A percentile compares a stretch with the other conserved stretches of the same genome.
Conservation (phyloP, 2,113 vertebrate genomes). For the Thermophis baileyi region DNA sequence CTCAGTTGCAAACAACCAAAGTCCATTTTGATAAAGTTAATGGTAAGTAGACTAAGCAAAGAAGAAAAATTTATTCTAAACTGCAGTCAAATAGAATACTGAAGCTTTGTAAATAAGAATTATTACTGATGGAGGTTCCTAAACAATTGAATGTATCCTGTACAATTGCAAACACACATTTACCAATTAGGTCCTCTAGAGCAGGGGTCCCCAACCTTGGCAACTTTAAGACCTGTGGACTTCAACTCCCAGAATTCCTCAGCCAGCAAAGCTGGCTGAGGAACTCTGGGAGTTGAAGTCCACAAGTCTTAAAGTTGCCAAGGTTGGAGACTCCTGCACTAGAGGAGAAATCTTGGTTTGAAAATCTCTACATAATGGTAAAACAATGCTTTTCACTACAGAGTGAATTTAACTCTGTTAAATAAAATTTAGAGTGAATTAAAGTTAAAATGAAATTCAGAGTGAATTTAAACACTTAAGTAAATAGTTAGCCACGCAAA, state of each 20-base stretch:
- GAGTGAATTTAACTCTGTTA: neutral
- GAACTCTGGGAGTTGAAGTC: too few species aligned
- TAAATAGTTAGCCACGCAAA: neutral
- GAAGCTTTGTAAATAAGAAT: neutral
- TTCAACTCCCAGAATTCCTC: too few species aligned
- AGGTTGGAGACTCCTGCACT: too few species aligned
- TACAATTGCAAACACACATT: neutral
- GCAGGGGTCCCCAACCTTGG: too few species aligned
- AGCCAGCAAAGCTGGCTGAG: too few species aligned
- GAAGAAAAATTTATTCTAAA: neutral
- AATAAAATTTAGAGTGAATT: too few species aligned
- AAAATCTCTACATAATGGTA: neutral
- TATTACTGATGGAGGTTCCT: too few species aligned
- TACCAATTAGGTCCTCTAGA: neutral
- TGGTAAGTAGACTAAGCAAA: neutral
- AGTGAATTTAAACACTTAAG: neutral
- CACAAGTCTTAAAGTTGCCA: too few species aligned
- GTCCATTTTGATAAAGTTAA: neutral
- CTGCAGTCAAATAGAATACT: neutral
- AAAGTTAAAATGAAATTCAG: neutral
- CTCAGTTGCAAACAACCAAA: neutral
- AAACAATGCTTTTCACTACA: neutral
- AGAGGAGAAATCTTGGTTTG: neutral
- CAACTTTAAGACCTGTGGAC: too few species aligned
- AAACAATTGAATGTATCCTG: neutral